A percentile compares a stretch with the other conserved stretches of the same genome.
phyloP scores from a whole-genome alignment of 2,888 invertebrate genomes.

The Aradus depressus region DNA sequence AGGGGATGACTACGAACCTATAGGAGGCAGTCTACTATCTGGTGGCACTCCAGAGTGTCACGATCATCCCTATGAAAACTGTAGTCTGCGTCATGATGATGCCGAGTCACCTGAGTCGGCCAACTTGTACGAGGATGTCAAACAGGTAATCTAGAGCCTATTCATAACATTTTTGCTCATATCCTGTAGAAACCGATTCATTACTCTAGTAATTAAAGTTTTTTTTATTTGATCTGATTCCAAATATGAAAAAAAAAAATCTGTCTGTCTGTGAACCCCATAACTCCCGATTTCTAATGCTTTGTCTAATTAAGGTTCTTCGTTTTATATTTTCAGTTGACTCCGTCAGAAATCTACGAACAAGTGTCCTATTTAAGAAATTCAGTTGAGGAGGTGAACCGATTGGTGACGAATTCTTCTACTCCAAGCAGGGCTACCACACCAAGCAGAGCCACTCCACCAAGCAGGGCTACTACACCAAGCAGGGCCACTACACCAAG shows the following conservation, averaged over 20 bases:
- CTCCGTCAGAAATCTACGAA: slow-evolving; percentile 45
- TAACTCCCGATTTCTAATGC: neutral
- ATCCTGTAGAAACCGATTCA: no score
- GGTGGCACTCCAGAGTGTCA: no score
- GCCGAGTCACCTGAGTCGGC: no score
- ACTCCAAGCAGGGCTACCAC: neutral
- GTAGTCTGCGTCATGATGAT: no score
- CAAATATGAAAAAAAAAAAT: no score
- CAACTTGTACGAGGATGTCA: no score
- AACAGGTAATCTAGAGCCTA: no score
- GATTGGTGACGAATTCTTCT: slow-evolving; percentile 38
- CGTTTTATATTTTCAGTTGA: slow-evolving; percentile 20
- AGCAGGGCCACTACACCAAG: neutral
- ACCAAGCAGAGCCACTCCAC: neutral
- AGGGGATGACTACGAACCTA: slow-evolving; percentile 20
- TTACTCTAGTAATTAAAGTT: no score
- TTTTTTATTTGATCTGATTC: no score
- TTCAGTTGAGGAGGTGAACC: slow-evolving; percentile 64
- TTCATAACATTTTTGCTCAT: no score
- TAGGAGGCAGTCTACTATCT: no score
- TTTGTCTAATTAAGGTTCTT: neutral
- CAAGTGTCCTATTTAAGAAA: slow-evolving; percentile 64
- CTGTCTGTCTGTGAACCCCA: neutral
- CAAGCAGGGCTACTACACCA: neutral
- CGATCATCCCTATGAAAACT: no score